Percentiles rank a stretch among this genome's conserved stretches.
Evolutionary conservation across 2,888 invertebrate species (phyloP).

Genomic region (Galerucella calmariensis): DNA sequence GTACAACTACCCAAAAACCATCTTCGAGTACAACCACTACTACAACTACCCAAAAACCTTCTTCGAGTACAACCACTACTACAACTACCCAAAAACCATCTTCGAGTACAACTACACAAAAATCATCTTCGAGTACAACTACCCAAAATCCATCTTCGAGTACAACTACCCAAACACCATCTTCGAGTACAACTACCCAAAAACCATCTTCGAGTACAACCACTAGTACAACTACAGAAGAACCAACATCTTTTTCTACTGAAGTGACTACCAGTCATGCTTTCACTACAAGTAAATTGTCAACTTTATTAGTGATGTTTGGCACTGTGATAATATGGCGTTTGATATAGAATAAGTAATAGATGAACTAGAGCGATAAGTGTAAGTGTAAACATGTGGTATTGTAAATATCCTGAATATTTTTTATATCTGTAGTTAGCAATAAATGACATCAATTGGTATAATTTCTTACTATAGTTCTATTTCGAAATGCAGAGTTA

Average conservation of each 20-base stretch:
- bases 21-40: neutral
- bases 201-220: neutral
- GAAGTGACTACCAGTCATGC: neutral
- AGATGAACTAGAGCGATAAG: neutral
- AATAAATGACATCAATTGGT: neutral
- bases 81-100: neutral
- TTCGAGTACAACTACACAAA: neutral
- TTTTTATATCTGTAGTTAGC: neutral
- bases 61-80: neutral
- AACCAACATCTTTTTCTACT: neutral
- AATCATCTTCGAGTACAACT: too few relatives aligned
- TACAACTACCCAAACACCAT: too few relatives aligned
- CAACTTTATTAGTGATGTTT: neutral
- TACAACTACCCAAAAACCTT: too few relatives aligned
- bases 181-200: neutral
- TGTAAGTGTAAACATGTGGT: neutral
- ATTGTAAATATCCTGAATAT: neutral
- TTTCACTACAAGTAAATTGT: neutral
- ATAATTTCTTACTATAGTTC: neutral
- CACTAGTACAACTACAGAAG: neutral
- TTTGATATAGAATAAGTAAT: neutral
- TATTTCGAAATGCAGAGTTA: too few relatives aligned
- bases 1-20: neutral
- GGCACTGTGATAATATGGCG: neutral
- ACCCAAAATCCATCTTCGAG: too few relatives aligned